Evolutionary conservation across 2,888 invertebrate genomes (phyloP).

Genomic region (Rotaria sp.): DNA sequence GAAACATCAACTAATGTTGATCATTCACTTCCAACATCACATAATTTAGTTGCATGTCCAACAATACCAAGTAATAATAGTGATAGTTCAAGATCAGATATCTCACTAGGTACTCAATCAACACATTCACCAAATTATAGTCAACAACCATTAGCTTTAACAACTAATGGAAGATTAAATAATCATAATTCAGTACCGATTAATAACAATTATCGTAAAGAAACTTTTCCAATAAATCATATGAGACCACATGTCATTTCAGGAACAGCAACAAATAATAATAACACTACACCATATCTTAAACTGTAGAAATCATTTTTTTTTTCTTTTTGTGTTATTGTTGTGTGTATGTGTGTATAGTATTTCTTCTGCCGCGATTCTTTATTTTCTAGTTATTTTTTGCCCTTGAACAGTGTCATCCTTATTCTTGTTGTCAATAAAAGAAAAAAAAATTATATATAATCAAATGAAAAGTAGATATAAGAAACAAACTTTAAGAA

Average conservation of each 20-base stretch:
- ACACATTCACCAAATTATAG: background rate
- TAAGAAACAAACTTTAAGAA: background rate
- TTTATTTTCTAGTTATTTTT: constrained; percentile 3
- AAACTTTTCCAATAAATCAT: background rate
- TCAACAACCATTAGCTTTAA: constrained; percentile 29
- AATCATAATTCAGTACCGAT: background rate
- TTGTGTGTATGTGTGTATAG: constrained; percentile 1
- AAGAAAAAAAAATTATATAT: background rate
- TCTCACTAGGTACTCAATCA: background rate
- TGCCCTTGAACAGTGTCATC: constrained; percentile 19
- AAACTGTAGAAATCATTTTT: background rate
- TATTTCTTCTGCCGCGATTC: background rate
- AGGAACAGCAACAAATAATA: background rate
- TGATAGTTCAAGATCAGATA: constrained; percentile 1
- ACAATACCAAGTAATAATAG: background rate
- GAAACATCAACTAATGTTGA: background rate
- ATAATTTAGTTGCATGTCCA: background rate
- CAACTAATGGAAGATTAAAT: background rate
- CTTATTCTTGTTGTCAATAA: background rate
- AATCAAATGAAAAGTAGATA: background rate
- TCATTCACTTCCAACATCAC: background rate
- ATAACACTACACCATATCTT: background rate
- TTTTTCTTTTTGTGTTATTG: background rate
- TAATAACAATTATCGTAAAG: background rate
- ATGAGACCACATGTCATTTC: background rate